phyloP scores from a whole-genome alignment of 2,113 vertebrate species.

The Tor tambroides region DNA sequence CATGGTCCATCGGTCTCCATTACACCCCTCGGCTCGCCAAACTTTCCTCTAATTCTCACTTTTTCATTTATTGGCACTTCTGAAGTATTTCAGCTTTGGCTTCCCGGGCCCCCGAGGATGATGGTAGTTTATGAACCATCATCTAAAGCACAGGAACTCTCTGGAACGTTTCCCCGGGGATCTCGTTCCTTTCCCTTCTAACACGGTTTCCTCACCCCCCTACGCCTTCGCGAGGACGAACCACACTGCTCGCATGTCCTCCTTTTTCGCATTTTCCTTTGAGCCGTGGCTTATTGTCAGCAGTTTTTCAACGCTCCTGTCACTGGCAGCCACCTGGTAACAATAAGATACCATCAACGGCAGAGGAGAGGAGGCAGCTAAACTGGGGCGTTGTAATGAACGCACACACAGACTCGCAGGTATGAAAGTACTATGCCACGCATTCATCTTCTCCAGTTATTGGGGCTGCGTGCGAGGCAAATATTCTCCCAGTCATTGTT shows the following conservation, averaged over 20 bases:
- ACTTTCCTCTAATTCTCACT: not conserved
- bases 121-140: conserved; percentile 45
- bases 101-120: conserved; percentile 18
- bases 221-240: not conserved
- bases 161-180: conserved; percentile 24
- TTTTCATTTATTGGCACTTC: conserved; percentile 22
- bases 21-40: conserved; percentile 12
- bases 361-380: not conserved
- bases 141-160: conserved; percentile 24
- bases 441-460: conserved; percentile 33
- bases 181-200: conserved; percentile 24
- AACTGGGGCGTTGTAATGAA: conserved; percentile 28
- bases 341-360: conserved; percentile 29
- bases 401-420: not conserved
- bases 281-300: conserved; percentile 41
- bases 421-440: not conserved
- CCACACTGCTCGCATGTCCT: not conserved
- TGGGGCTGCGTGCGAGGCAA: not conserved
- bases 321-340: conserved; percentile 36
- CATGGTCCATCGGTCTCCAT: conserved; percentile 8
- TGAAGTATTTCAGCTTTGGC: not conserved
- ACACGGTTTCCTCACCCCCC: conserved; percentile 14
- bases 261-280: conserved; percentile 18
- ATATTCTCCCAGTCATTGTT: conserved; percentile 31
- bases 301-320: conserved; percentile 33